Percentiles rank a stretch among this genome's conserved stretches.
Evolutionary conservation across 2,113 vertebrate genomes (phyloP).

Genomic region (Tapirus terrestris): DNA sequence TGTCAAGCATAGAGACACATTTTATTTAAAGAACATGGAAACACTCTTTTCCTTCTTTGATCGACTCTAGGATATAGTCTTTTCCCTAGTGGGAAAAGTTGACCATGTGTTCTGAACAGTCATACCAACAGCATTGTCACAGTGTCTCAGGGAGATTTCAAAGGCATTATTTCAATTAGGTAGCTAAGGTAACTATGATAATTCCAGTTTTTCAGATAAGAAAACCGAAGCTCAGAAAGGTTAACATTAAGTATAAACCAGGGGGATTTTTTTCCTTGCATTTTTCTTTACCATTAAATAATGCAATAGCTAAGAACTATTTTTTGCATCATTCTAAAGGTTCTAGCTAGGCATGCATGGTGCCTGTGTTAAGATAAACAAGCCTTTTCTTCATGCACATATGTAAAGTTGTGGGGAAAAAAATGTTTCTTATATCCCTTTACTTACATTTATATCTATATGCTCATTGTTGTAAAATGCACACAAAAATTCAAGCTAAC

Average conservation of each 20-base stretch:
- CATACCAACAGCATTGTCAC: background rate
- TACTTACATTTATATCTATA: background rate
- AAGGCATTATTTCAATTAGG: background rate
- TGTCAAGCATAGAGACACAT: conserved; percentile 65
- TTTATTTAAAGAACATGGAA: conserved; percentile 78
- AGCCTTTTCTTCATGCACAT: background rate
- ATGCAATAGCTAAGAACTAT: conserved; percentile 7
- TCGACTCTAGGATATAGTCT: background rate
- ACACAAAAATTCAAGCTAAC: conserved; percentile 25
- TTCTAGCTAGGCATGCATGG: background rate
- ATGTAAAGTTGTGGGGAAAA: background rate
- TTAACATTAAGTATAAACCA: background rate
- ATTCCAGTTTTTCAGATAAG: conserved; percentile 19
- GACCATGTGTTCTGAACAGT: background rate
- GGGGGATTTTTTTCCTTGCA: background rate
- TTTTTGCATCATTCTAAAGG: conserved; percentile 19
- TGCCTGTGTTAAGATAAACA: background rate
- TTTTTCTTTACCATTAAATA: conserved; percentile 24
- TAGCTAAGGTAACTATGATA: background rate
- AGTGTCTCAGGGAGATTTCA: background rate
- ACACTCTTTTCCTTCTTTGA: conserved; percentile 54
- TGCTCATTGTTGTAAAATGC: background rate
- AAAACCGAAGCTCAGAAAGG: conserved; percentile 4
- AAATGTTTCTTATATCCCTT: background rate
- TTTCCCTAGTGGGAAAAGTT: background rate